These are phyloP conservation scores for Cydia fagiglandana DNA, from an alignment of 1,140 invertebrate species.

Conservation along the genomic window DNA sequence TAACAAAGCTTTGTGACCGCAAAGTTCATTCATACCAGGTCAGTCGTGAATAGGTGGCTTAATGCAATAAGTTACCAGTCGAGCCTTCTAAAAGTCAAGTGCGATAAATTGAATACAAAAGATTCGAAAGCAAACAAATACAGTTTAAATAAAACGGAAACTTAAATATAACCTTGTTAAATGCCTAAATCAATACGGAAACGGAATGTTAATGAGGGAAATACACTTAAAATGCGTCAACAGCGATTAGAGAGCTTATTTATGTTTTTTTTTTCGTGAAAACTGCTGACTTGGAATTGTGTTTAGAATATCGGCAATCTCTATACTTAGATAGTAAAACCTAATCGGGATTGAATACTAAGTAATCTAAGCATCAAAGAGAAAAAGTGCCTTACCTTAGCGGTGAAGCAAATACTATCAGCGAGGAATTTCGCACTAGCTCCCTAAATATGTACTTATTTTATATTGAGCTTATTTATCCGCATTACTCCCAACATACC, in stretches of 20 bases:
- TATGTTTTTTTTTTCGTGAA: constrained; percentile 23
- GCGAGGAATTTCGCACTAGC: neutral
- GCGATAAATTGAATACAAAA: neutral
- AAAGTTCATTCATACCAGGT: constrained; percentile 6
- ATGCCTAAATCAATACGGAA: constrained; percentile 27
- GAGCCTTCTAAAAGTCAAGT: neutral
- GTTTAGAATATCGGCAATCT: constrained; percentile 20
- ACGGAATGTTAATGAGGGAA: constrained; percentile 22
- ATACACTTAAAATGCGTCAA: constrained; percentile 4
- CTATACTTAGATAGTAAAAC: constrained; percentile 4
- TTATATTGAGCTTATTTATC: too few species aligned
- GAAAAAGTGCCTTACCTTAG: neutral
- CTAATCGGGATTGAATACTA: constrained; percentile 21
- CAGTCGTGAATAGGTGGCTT: neutral
- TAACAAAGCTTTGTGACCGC: constrained; percentile 17
- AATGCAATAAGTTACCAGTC: neutral
- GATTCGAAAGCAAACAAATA: neutral
- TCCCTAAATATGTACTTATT: neutral
- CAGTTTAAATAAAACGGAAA: neutral
- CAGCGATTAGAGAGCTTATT: constrained; percentile 30
- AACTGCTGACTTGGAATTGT: neutral
- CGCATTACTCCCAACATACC: too few species aligned
- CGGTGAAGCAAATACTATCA: neutral
- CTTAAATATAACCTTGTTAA: constrained; percentile 20
- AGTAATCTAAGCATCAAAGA: neutral